phyloP scores from a whole-genome alignment of 2,797 vertebrate species.

The Sparidentex hasta region DNA sequence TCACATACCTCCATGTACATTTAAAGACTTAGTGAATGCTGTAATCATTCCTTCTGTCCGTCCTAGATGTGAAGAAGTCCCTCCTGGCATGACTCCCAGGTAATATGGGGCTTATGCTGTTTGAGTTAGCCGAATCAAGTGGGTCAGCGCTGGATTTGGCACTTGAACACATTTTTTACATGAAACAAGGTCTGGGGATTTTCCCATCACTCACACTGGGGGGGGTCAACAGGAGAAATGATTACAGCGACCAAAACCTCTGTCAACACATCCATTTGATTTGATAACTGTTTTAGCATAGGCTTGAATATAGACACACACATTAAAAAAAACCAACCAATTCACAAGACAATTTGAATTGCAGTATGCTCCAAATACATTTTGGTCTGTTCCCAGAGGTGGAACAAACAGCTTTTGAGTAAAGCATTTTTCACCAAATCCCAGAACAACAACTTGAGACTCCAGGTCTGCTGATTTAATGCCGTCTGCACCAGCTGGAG shows the following conservation, averaged over 20 bases:
- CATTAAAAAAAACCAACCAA: neutral
- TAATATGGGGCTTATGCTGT: conserved; percentile 13
- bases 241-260: neutral
- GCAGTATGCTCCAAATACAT: conserved; percentile 6
- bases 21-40: neutral
- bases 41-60: neutral
- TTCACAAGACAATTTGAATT: conserved; percentile 10
- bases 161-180: neutral
- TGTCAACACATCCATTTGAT: neutral
- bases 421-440: conserved; percentile 34
- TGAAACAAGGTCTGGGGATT: neutral
- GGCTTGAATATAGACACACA: neutral
- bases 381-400: conserved; percentile 2
- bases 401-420: conserved; percentile 18
- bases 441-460: conserved; percentile 13
- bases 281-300: neutral
- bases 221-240: conserved; percentile 2
- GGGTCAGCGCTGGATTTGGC: conserved; percentile 1
- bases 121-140: conserved; percentile 13
- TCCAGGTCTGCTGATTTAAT: conserved; percentile 30
- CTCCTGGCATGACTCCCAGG: neutral
- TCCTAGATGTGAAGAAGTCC: neutral
- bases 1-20: neutral
- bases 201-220: neutral
- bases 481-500: conserved; percentile 20